Conservation (phyloP, 2,797 vertebrate genomes). For the Geotrypetes seraphini region DNA sequence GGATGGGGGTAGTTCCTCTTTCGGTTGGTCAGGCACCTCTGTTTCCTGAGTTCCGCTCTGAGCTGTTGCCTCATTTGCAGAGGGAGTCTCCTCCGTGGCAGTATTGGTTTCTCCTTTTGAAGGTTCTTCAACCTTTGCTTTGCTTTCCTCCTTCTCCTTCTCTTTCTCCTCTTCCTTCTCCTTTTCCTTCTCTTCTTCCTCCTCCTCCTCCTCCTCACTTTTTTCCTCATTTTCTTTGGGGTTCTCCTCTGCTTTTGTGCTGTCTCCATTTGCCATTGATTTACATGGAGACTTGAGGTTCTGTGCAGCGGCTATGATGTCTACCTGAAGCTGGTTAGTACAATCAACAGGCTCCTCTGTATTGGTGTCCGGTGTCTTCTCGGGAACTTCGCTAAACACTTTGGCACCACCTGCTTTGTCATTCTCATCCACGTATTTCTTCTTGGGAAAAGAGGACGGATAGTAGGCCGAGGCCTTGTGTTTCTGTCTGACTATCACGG, state of each 20-base stretch:
- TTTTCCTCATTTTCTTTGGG: neutral
- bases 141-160: neutral
- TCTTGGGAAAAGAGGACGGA: conserved; percentile 60
- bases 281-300: conserved; percentile 68
- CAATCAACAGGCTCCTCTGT: conserved; percentile 53
- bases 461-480: conserved; percentile 88
- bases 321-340: conserved; percentile 64
- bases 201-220: conserved; percentile 41
- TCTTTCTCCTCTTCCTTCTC: conserved; percentile 11
- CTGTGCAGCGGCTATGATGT: conserved; percentile 67
- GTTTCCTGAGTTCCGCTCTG: neutral
- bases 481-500: conserved; percentile 79
- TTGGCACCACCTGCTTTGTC: conserved; percentile 53
- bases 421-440: conserved; percentile 64
- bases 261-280: conserved; percentile 47
- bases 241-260: conserved; percentile 16
- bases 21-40: neutral
- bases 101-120: rapidly evolving
- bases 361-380: conserved; percentile 29
- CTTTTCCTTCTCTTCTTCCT: conserved; percentile 23
- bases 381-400: conserved; percentile 57
- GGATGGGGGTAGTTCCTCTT: neutral
- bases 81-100: neutral
- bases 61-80: neutral
- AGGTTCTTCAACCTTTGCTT: conserved; percentile 24